Percentiles rank a stretch among this genome's conserved stretches.
phyloP scores from a whole-genome alignment of 2,113 vertebrate species.

The Neoarius graeffei region DNA sequence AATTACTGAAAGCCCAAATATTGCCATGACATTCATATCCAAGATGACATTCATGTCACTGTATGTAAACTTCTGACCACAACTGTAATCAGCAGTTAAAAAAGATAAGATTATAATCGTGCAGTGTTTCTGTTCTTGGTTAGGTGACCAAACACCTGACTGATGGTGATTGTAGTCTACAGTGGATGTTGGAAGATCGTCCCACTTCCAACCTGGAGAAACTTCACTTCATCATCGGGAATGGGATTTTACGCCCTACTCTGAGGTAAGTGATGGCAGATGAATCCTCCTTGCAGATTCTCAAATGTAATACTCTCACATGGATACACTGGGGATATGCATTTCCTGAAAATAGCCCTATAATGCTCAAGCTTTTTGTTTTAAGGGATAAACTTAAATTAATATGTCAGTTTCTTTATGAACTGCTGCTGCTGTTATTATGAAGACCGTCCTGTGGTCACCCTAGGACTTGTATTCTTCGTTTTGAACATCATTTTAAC shows the following conservation, averaged over 20 bases:
- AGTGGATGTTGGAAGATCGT: constrained; percentile 94
- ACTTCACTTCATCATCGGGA: constrained; percentile 97
- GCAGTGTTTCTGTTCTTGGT: not conserved
- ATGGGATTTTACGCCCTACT: constrained; percentile 89
- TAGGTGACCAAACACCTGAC: constrained; percentile 94
- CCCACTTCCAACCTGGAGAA: constrained; percentile 98
- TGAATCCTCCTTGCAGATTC: not conserved
- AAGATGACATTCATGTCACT: no score
- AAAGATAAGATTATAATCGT: not conserved
- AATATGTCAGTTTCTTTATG: not conserved
- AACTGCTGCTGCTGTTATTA: not conserved
- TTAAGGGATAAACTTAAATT: not conserved
- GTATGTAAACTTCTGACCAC: no score
- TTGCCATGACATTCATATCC: no score
- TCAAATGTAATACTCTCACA: not conserved
- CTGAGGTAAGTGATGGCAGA: constrained; percentile 76
- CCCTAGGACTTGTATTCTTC: not conserved
- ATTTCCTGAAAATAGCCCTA: not conserved
- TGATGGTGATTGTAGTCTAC: constrained; percentile 84
- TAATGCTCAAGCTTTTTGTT: not conserved
- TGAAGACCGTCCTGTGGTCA: not conserved
- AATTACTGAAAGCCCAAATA: no score
- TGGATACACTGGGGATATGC: not conserved
- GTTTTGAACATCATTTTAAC: not conserved
- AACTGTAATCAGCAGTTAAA: not conserved